Conservation (phyloP, 2,797 vertebrate genomes). For the Lycodopsis pacificus region DNA sequence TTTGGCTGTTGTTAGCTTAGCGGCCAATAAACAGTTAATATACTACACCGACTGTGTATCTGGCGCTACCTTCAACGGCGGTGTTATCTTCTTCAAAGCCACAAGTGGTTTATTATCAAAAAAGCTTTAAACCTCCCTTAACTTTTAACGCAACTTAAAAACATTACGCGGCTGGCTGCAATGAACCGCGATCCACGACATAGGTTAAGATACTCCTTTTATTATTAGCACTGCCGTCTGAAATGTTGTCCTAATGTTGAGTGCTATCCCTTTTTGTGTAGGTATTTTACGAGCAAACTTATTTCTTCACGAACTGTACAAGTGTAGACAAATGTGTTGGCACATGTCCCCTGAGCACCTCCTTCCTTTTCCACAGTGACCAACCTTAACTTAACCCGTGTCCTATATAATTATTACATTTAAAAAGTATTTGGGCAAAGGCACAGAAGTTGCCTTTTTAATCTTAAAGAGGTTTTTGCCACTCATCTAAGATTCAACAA, state of each 20-base stretch:
- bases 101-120: not conserved
- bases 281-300: too few relatives aligned
- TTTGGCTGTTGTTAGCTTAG: not conserved
- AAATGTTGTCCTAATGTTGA: not conserved
- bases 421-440: not conserved
- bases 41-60: not conserved
- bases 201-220: too few relatives aligned
- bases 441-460: not conserved
- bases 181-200: rapidly evolving
- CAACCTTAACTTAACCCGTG: too few relatives aligned
- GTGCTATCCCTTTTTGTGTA: too few relatives aligned
- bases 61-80: too few relatives aligned
- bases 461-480: not conserved
- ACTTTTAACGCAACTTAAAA: too few relatives aligned
- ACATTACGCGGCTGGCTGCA: rapidly evolving
- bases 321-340: not conserved
- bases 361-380: too few relatives aligned
- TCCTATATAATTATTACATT: not conserved
- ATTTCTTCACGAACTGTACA: not conserved
- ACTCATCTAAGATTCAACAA: not conserved
- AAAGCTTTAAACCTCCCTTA: not conserved
- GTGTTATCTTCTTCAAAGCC: not conserved
- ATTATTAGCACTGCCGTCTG: not conserved
- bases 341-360: not conserved
- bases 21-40: not conserved